phyloP scores from a whole-genome alignment of 2,888 invertebrate species.

The Oxyteleia sp. region DNA sequence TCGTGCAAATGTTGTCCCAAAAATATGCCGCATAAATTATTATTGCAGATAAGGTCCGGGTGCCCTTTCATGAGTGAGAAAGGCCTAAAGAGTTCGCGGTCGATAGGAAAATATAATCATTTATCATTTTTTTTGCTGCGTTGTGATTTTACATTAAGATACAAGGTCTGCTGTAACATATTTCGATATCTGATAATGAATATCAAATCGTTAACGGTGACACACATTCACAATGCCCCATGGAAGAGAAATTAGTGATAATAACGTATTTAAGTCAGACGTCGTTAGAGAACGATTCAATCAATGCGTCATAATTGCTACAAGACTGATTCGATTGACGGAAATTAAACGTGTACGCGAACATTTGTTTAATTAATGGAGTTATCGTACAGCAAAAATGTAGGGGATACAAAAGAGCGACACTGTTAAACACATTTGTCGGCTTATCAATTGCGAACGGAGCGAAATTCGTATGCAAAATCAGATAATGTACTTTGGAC shows the following conservation, averaged over 20 bases:
- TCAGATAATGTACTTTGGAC: too few species aligned
- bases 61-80: too few species aligned
- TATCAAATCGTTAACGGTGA: conserved; percentile 33
- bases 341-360: conserved; percentile 11
- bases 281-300: conserved; percentile 21
- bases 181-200: conserved; percentile 35
- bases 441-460: background rate
- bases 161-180: conserved; percentile 28
- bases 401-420: conserved; percentile 4
- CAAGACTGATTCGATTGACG: conserved; percentile 12
- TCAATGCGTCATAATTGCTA: conserved; percentile 27
- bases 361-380: conserved; percentile 33
- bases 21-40: conserved; percentile 39
- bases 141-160: conserved; percentile 62
- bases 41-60: too few species aligned
- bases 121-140: conserved; percentile 51
- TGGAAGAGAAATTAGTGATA: conserved; percentile 44
- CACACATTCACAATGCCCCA: conserved; percentile 37
- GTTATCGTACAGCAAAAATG: conserved; percentile 7
- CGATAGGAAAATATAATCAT: conserved; percentile 45
- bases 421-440: background rate
- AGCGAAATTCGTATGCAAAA: too few species aligned
- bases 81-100: too few species aligned
- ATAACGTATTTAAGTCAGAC: conserved; percentile 44
- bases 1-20: conserved; percentile 24